Evolutionary conservation across 64 coral and sea anemone species (phyloP), one percentile per base, ranked within the genome.

Genomic region (Anthopleura sola): DNA sequence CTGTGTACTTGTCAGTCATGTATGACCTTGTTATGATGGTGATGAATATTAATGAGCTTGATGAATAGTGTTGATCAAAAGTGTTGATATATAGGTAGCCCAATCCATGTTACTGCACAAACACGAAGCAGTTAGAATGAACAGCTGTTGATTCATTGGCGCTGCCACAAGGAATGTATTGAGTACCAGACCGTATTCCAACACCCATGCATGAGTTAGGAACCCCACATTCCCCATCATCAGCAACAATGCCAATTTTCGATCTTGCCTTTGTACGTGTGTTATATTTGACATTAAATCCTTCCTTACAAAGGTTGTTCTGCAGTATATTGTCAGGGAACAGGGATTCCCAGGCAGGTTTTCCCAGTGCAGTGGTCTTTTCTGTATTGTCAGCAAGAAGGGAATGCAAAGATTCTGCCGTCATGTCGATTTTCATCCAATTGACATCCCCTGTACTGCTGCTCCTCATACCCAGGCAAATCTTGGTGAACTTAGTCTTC

Each of bases 321-420:
- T 90, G 88, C 29, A 90, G 39, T 0, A 37, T 8, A 6, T 49
- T 16, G n/a, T 49, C 48, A 82, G 74, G 13, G 62, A 91, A 54
- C 36, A 91, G 29, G 33, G 75, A 39, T 75, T 91, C 80, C 89
- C 89, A 91, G n/a, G 83, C 48, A 18, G 55, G 19, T 26, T 55
- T 71, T 12, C 74, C 38, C 68, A 86, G 69, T 62, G 53, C 39
- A 0, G 89, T 91, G 26, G 7, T 33, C 26, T 11, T 57, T 32
- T 86, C 57, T 48, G 19, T 49, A n/a, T 54, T 83, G 44, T 80
- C 51, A 21, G 89, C 71, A 44, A 90, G 23, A 24, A 90, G 28
- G 7, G 39, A 44, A 44, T 44, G 7, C 39, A 44, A 44, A 44
- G 39, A 44, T 44, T 44, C 39, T 44, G 39, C 39, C 7, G 2